A percentile compares a stretch with the other conserved stretches of the same genome.
Evolutionary conservation across 1,140 invertebrate genomes (phyloP).

Genomic region (Lethocerus indicus): DNA sequence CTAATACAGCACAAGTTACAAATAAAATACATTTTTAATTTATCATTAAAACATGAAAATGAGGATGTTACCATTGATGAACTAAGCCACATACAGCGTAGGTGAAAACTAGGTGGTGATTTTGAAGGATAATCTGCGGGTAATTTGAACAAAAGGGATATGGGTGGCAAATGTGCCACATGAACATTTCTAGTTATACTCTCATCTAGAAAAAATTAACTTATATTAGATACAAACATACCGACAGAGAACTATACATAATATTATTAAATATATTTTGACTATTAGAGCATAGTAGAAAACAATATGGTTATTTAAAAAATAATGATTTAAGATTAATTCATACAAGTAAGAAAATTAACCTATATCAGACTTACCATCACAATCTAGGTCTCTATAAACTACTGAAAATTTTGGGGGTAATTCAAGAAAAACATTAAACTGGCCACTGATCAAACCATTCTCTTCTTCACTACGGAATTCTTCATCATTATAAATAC

Average conservation of each 20-base stretch:
- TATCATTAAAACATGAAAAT: too few species aligned
- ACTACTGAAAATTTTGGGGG: not conserved
- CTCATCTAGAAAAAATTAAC: not conserved
- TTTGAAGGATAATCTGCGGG: conserved; percentile 1
- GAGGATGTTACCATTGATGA: conserved; percentile 3
- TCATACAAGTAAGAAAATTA: not conserved
- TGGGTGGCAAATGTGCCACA: not conserved
- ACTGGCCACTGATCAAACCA: not conserved
- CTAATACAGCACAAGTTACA: too few species aligned
- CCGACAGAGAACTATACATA: not conserved
- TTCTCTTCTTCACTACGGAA: not conserved
- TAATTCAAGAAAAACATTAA: not conserved
- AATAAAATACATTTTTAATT: too few species aligned
- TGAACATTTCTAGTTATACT: not conserved
- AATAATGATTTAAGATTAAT: not conserved
- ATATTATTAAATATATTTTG: not conserved
- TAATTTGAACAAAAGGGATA: not conserved
- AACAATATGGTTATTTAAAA: not conserved
- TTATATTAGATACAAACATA: not conserved
- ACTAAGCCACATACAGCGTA: not conserved
- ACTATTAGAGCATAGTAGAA: not conserved
- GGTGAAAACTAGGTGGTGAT: not conserved
- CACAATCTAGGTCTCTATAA: not conserved
- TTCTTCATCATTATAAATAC: conserved; percentile 3
- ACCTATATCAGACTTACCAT: not conserved